These are phyloP conservation scores for Polypterus bichir DNA, from an alignment of 2,113 vertebrate genomes.

Conservation along the genomic window DNA sequence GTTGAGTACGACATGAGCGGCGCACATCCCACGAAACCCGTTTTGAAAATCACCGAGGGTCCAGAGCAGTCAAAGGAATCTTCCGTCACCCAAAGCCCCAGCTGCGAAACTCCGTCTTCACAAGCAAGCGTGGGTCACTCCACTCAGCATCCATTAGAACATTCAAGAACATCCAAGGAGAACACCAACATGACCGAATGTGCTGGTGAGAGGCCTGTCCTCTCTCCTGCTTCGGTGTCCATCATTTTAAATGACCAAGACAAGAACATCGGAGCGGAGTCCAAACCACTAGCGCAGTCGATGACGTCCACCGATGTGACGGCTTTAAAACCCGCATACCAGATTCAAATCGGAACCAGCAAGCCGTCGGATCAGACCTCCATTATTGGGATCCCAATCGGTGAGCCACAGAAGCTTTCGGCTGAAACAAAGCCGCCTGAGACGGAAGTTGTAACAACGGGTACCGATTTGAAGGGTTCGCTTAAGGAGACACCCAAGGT, in stretches of 20 bases:
- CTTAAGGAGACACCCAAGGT: constrained; percentile 3
- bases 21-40: not conserved
- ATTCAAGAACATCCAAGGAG: constrained; percentile 30
- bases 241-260: constrained; percentile 5
- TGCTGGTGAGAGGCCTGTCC: constrained; percentile 1
- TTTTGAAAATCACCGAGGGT: not conserved
- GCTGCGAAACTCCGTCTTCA: not conserved
- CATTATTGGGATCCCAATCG: constrained; percentile 7
- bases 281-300: constrained; percentile 3
- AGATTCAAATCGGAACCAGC: constrained; percentile 39
- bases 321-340: constrained; percentile 41
- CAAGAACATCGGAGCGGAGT: not conserved
- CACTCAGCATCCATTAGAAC: constrained; percentile 26
- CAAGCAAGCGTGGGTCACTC: constrained; percentile 14
- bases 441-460: not conserved
- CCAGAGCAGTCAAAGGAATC: too few relatives aligned
- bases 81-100: too few relatives aligned
- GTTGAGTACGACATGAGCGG: constrained; percentile 40
- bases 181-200: constrained; percentile 1
- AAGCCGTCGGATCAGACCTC: constrained; percentile 23
- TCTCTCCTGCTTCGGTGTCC: constrained; percentile 10
- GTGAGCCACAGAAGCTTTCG: constrained; percentile 12
- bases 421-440: constrained; percentile 13
- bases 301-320: constrained; percentile 13
- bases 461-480: not conserved